A percentile compares a stretch with the other conserved stretches of the same genome.
These are phyloP conservation scores for Pemphigus obesinymphae DNA, from an alignment of 1,140 invertebrate genomes.

Conservation along the genomic window DNA sequence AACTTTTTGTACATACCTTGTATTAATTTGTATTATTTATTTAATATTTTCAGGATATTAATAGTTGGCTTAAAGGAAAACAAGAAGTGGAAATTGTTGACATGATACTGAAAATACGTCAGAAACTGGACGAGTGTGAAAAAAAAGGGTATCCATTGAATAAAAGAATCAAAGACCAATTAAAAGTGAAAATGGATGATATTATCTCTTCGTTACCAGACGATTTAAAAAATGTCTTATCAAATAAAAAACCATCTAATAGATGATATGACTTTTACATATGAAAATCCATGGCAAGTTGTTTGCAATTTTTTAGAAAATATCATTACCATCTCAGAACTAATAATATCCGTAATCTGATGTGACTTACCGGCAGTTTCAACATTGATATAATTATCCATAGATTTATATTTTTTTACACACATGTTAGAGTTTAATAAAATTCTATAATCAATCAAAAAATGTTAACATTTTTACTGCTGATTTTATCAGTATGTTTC, in stretches of 20 bases:
- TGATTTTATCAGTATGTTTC: not conserved
- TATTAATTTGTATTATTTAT: not conserved
- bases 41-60: slow-evolving; percentile 65
- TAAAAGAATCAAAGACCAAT: slow-evolving; percentile 64
- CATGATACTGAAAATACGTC: slow-evolving; percentile 80
- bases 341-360: not conserved
- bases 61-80: slow-evolving; percentile 82
- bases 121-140: slow-evolving; percentile 72
- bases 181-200: slow-evolving; percentile 72
- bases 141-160: slow-evolving; percentile 65
- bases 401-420: not conserved
- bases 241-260: not conserved
- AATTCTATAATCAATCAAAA: not conserved
- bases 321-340: not conserved
- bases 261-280: not conserved
- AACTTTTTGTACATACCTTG: not conserved
- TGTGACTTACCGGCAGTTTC: not conserved
- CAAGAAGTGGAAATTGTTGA: slow-evolving; percentile 96
- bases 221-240: slow-evolving; percentile 67
- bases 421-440: slow-evolving; percentile 7
- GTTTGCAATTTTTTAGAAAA: not conserved
- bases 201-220: slow-evolving; percentile 81
- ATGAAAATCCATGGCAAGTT: not conserved
- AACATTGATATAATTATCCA: not conserved
- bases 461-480: not conserved